These are phyloP conservation scores for Ia io DNA, from an alignment of 2,113 vertebrate genomes.

Conservation along the genomic window DNA sequence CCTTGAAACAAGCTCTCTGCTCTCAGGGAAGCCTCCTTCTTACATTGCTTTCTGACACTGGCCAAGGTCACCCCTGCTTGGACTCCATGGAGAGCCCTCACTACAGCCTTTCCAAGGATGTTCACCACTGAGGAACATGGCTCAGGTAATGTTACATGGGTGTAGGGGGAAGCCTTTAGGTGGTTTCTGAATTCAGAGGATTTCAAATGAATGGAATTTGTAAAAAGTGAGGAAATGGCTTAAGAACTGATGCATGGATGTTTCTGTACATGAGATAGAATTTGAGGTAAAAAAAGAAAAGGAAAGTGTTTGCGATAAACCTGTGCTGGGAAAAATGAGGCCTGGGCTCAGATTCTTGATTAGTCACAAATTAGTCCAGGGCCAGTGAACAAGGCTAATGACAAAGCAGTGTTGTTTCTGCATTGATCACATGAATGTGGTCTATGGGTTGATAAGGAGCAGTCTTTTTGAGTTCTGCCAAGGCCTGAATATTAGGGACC, in stretches of 20 bases:
- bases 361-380: neutral
- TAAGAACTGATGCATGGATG: neutral
- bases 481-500: neutral
- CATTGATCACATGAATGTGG: neutral
- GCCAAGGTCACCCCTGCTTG: neutral
- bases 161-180: neutral
- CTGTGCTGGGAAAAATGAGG: neutral
- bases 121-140: neutral
- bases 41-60: conserved; percentile 37
- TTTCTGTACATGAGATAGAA: neutral
- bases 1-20: neutral
- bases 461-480: neutral
- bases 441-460: neutral
- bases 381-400: neutral
- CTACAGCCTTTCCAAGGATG: neutral
- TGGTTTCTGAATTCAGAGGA: neutral
- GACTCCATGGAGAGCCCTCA: neutral
- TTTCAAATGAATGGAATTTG: neutral
- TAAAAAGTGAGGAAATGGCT: neutral
- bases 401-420: neutral
- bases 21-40: neutral
- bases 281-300: neutral
- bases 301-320: neutral
- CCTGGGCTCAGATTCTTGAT: neutral
- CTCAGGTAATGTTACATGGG: conserved; percentile 15